Evolutionary conservation across 2,113 vertebrate species (phyloP).

Genomic region (Prinia subflava): DNA sequence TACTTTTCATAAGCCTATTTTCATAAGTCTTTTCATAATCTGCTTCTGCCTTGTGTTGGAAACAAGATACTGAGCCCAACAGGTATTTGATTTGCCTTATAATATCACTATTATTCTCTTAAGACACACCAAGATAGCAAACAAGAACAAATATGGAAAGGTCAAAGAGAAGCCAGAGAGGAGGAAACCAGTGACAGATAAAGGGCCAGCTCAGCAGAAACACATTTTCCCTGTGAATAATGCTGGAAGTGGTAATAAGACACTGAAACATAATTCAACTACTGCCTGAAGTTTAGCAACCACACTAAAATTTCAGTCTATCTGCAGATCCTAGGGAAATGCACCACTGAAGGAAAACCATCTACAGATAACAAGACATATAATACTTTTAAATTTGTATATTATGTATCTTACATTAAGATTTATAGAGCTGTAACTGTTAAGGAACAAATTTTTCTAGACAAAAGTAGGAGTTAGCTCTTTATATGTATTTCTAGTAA

Average conservation of each 20-base stretch:
- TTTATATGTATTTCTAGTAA: background rate
- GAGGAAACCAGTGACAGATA: background rate
- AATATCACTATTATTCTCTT: constrained; percentile 21
- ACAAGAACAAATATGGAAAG: constrained; percentile 11
- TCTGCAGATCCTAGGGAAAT: background rate
- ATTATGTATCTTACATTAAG: background rate
- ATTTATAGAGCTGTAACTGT: background rate
- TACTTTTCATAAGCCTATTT: constrained; percentile 24
- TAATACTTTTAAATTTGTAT: background rate
- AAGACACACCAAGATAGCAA: background rate
- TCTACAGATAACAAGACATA: background rate
- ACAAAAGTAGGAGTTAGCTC: background rate
- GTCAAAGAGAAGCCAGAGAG: constrained; percentile 1
- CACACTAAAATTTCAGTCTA: background rate
- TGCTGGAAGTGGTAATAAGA: background rate
- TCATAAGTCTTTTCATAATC: constrained; percentile 14
- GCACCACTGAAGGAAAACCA: background rate
- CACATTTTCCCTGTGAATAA: background rate
- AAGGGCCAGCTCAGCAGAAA: constrained; percentile 3
- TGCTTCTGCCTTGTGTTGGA: background rate
- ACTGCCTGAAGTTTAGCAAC: background rate
- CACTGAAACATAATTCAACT: background rate
- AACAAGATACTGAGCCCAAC: constrained; percentile 16
- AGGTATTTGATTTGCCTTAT: constrained; percentile 32
- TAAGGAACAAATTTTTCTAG: background rate